Conservation (phyloP, 2,888 invertebrate genomes). For the Epistrophe eligans region DNA sequence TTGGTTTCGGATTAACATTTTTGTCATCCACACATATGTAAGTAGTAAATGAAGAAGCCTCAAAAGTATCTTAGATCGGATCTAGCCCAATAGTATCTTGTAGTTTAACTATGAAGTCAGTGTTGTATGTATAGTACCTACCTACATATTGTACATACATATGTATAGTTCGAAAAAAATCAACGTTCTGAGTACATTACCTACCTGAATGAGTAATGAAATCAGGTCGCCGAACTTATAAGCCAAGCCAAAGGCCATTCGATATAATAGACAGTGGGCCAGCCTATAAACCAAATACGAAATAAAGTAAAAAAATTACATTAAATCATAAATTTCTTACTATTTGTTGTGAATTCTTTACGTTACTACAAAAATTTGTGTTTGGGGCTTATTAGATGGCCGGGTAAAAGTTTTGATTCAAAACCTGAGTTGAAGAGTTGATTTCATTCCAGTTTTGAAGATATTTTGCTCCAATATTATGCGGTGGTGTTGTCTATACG, state of each 20-base stretch:
- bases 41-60: slow-evolving; percentile 44
- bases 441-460: neutral
- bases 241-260: slow-evolving; percentile 67
- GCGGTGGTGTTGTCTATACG: slow-evolving; percentile 5
- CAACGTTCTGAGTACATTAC: slow-evolving; percentile 38
- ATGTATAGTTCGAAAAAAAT: slow-evolving; percentile 12
- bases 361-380: no score
- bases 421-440: no score
- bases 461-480: slow-evolving; percentile 10
- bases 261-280: neutral
- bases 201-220: slow-evolving; percentile 61
- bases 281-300: neutral
- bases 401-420: neutral
- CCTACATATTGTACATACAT: no score
- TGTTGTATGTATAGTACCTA: neutral
- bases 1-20: slow-evolving; percentile 69
- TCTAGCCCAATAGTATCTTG: slow-evolving; percentile 30
- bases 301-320: neutral
- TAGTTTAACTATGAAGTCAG: neutral
- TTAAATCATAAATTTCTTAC: no score
- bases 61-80: slow-evolving; percentile 54
- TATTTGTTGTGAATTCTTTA: no score
- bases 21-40: slow-evolving; percentile 28
- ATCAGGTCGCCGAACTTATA: slow-evolving; percentile 71
- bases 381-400: no score